These are phyloP conservation scores for Zygogramma bicolorata DNA, from an alignment of 2,888 invertebrate species.

Conservation along the genomic window DNA sequence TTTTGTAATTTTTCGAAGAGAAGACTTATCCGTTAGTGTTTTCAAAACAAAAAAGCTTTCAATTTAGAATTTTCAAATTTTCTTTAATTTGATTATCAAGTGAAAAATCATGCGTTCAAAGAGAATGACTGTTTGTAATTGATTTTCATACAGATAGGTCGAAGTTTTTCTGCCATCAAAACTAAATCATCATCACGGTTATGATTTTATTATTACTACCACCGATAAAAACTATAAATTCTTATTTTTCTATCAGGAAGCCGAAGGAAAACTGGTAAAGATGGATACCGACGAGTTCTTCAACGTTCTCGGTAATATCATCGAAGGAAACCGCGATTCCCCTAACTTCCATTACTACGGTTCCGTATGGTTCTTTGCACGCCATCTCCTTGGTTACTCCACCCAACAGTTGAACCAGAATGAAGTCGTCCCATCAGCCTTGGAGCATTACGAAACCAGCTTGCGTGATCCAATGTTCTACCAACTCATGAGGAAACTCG, in stretches of 20 bases:
- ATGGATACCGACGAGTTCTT: constrained; percentile 68
- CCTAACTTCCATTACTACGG: constrained; percentile 73
- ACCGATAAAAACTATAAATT: background rate
- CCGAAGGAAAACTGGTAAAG: background rate
- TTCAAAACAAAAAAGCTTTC: too few species aligned
- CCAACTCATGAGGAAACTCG: constrained; percentile 74
- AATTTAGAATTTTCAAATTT: too few species aligned
- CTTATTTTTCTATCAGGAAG: background rate
- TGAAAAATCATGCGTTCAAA: too few species aligned
- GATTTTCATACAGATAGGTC: too few species aligned
- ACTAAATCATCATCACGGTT: too few species aligned
- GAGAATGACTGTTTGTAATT: too few species aligned
- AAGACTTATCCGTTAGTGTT: too few species aligned
- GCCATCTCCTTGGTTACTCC: constrained; percentile 71
- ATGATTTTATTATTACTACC: too few species aligned
- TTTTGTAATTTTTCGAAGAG: too few species aligned
- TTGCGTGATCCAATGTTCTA: constrained; percentile 79
- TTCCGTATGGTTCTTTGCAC: constrained; percentile 67
- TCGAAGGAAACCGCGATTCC: constrained; percentile 75
- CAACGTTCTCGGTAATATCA: constrained; percentile 74
- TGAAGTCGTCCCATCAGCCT: constrained; percentile 71
- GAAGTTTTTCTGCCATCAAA: too few species aligned
- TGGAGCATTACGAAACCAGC: constrained; percentile 75
- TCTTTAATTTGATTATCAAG: too few species aligned
- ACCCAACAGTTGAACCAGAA: constrained; percentile 59